Percentiles rank a stretch among this genome's conserved stretches.
Conservation (phyloP, 2,888 invertebrate genomes). For the Limnephilus auricula region DNA sequence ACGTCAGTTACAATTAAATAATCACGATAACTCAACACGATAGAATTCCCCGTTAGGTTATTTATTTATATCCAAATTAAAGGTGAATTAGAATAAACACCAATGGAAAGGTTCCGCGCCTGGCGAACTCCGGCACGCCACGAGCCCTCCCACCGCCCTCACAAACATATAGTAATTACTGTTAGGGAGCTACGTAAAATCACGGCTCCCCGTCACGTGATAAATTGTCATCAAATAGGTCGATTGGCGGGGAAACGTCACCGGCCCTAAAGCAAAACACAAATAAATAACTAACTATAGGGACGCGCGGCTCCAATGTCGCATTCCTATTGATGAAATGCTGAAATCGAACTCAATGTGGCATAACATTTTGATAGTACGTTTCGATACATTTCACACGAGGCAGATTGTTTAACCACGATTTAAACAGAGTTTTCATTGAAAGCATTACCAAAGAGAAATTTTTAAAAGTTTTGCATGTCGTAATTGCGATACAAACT, state of each 20-base stretch:
- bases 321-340: not conserved
- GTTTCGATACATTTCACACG: not conserved
- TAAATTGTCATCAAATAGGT: constrained; percentile 50
- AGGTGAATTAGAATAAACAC: constrained; percentile 7
- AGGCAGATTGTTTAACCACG: not conserved
- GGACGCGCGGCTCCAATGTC: not conserved
- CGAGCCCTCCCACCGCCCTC: not conserved
- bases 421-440: not conserved
- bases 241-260: constrained; percentile 36
- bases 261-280: not conserved
- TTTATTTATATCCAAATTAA: not conserved
- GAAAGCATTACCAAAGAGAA: not conserved
- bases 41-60: not conserved
- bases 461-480: not conserved
- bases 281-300: not conserved
- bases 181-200: constrained; percentile 46
- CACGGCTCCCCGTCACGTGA: constrained; percentile 50
- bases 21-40: not conserved
- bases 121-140: not conserved
- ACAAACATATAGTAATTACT: constrained; percentile 13
- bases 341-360: not conserved
- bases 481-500: constrained; percentile 15
- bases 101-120: not conserved
- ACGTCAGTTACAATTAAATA: not conserved
- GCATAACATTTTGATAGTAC: not conserved